These are phyloP conservation scores for Lasioglossum calceatum DNA, from an alignment of 2,888 invertebrate species.

Conservation along the genomic window DNA sequence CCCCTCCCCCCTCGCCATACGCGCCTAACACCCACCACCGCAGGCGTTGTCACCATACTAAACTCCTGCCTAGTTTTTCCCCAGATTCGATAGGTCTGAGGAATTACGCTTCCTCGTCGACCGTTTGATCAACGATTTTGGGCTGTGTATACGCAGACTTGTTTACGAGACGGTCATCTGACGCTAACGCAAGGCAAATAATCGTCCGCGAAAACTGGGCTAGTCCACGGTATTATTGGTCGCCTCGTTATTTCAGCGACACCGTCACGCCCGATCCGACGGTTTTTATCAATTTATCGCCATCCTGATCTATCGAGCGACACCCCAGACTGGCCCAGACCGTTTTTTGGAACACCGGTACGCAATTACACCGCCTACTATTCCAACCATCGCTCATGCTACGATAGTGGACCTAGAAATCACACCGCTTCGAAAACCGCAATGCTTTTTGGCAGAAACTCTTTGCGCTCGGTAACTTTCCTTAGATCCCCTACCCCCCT, in stretches of 20 bases:
- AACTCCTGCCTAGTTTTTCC: no score
- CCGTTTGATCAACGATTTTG: constrained; percentile 12
- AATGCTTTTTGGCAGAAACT: background rate
- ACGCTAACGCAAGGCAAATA: constrained; percentile 25
- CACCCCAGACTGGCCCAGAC: background rate
- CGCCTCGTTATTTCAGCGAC: constrained; percentile 15
- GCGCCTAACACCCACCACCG: no score
- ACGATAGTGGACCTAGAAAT: background rate
- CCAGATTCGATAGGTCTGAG: background rate
- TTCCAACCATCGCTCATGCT: background rate
- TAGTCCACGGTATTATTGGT: constrained; percentile 19
- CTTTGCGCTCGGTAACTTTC: background rate
- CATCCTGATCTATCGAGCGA: background rate
- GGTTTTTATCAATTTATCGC: constrained; percentile 21
- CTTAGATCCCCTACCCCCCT: background rate
- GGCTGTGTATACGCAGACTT: constrained; percentile 7
- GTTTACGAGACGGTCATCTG: constrained; percentile 13
- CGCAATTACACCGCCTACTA: background rate
- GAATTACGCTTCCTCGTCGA: background rate
- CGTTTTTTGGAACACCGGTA: background rate
- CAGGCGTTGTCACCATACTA: no score
- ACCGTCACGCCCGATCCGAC: background rate
- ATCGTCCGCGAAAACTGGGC: background rate
- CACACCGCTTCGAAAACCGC: background rate
- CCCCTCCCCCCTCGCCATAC: no score